A percentile compares a stretch with the other conserved stretches of the same genome.
Evolutionary conservation across 2,888 invertebrate species (phyloP).

Genomic region (Brachypterus glaber): DNA sequence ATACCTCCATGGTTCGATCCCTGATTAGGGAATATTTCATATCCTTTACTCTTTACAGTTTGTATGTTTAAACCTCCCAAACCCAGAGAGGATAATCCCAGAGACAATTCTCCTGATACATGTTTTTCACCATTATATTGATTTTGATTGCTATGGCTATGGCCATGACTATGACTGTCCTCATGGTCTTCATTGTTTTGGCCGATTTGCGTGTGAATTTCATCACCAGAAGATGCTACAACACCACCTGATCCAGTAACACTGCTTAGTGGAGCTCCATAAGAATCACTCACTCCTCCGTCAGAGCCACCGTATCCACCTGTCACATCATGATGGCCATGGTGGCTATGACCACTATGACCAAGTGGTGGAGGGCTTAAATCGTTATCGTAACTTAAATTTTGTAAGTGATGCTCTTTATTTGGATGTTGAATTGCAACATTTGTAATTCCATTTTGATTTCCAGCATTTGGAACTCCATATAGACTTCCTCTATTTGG

Average conservation of each 20-base stretch:
- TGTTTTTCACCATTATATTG: conserved; percentile 21
- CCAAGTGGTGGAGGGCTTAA: conserved; percentile 6
- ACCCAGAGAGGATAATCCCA: conserved; percentile 24
- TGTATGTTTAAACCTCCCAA: conserved; percentile 24
- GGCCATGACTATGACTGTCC: conserved; percentile 22
- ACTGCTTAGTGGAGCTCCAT: conserved; percentile 43
- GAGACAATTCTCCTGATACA: conserved; percentile 18
- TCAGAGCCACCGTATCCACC: not conserved
- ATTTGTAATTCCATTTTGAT: conserved; percentile 12
- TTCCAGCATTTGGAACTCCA: conserved; percentile 10
- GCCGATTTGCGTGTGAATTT: conserved; percentile 29
- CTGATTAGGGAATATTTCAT: conserved; percentile 34
- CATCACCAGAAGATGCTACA: conserved; percentile 32
- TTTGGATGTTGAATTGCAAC: not conserved
- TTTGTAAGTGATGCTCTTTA: not conserved
- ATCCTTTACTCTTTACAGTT: conserved; percentile 41
- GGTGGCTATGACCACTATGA: conserved; percentile 2
- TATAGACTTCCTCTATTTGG: conserved; percentile 30
- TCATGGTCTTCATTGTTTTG: too few species aligned
- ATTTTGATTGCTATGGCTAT: conserved; percentile 28
- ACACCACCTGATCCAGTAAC: conserved; percentile 39
- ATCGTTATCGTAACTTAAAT: conserved; percentile 9
- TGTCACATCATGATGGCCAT: not conserved
- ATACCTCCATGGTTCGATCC: conserved; percentile 4
- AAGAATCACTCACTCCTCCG: conserved; percentile 43